These are phyloP conservation scores for Pachyramphus minor DNA, from an alignment of 2,113 vertebrate species.

Conservation along the genomic window DNA sequence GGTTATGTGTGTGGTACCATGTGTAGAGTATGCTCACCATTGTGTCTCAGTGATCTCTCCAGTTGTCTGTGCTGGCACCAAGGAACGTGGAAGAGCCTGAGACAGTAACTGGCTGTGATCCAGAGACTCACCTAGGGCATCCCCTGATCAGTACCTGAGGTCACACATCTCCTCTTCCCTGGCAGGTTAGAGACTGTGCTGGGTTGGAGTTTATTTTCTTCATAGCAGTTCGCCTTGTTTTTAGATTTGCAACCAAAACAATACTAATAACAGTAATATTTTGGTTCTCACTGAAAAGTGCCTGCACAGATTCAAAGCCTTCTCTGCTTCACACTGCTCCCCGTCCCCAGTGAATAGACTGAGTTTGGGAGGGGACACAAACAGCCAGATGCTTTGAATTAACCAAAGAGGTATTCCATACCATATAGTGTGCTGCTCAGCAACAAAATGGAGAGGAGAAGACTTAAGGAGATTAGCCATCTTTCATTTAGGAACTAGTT, in stretches of 20 bases:
- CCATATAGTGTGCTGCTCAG: neutral
- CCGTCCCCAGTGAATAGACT: neutral
- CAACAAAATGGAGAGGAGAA: neutral
- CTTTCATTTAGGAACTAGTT: neutral
- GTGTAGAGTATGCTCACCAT: neutral
- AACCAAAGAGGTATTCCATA: neutral
- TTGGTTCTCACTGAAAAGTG: neutral
- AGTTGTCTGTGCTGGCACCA: neutral
- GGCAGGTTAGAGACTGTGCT: neutral
- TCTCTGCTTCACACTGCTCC: neutral
- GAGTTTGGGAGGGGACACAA: neutral
- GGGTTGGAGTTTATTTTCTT: neutral
- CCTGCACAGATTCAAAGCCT: neutral
- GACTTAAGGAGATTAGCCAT: neutral
- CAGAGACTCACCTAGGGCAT: neutral
- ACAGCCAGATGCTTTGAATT: neutral
- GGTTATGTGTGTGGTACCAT: neutral
- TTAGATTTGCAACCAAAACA: neutral
- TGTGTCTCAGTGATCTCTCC: neutral
- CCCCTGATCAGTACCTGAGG: fast-evolving
- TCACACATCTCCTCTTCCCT: fast-evolving
- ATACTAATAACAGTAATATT: neutral
- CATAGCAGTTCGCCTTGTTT: neutral
- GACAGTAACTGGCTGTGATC: neutral
- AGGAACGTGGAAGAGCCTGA: neutral